Evolutionary conservation across 2,797 vertebrate species (phyloP).

Genomic region (Momotus momota): DNA sequence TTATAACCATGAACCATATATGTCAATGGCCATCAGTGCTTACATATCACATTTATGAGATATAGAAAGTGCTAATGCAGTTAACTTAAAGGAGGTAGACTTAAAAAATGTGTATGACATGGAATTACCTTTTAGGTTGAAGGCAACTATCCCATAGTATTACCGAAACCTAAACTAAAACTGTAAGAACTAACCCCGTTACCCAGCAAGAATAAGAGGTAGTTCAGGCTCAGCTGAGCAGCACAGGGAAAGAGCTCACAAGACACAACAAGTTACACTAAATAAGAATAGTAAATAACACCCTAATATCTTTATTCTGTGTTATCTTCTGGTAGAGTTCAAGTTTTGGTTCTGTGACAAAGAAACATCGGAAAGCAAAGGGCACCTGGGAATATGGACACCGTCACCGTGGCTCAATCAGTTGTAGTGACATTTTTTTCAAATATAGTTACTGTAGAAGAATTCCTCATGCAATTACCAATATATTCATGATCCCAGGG

Average conservation of each 20-base stretch:
- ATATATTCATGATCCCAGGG: too few species aligned
- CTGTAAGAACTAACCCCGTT: background rate
- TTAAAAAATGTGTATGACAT: background rate
- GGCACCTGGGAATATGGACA: background rate
- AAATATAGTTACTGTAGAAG: background rate
- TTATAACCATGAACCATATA: background rate
- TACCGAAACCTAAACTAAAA: background rate
- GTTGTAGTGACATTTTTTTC: background rate
- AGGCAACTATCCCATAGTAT: background rate
- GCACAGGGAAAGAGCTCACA: background rate
- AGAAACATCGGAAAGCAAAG: background rate
- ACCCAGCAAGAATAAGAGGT: background rate
- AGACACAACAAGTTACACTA: background rate
- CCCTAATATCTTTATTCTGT: background rate
- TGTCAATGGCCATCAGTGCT: background rate
- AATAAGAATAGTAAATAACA: background rate
- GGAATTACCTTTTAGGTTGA: background rate
- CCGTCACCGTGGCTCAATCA: rapidly evolving
- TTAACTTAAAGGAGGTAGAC: background rate
- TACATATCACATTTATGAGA: background rate
- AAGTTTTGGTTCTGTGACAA: background rate
- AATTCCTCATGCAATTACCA: background rate
- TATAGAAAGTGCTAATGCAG: background rate
- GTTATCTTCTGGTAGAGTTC: background rate
- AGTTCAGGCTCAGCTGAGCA: background rate